phyloP scores from a whole-genome alignment of 2,797 vertebrate species.

The Chelidonichthys spinosus region DNA sequence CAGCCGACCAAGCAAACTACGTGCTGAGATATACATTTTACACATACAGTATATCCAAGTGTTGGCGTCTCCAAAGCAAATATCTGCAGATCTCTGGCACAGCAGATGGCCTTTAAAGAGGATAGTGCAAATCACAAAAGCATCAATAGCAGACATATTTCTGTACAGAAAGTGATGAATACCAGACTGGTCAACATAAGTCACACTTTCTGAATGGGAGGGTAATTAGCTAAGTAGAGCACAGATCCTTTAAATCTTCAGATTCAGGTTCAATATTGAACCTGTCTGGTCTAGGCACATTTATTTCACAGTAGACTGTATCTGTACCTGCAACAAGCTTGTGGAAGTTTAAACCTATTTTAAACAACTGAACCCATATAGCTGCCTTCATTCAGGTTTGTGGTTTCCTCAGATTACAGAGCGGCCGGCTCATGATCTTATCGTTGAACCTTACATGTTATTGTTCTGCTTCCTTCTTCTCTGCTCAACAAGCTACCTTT shows the following conservation, averaged over 20 bases:
- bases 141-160: too few species aligned
- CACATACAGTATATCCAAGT: neutral
- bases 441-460: constrained; percentile 18
- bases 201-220: constrained; percentile 1
- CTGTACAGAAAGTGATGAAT: too few species aligned
- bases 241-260: constrained; percentile 5
- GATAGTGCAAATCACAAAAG: too few species aligned
- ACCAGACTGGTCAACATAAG: neutral
- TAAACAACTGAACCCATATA: neutral
- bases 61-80: neutral
- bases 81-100: constrained; percentile 10
- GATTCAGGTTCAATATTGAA: neutral
- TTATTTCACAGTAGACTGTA: neutral
- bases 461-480: constrained; percentile 36
- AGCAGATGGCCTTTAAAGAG: neutral
- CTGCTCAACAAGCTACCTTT: constrained; percentile 58
- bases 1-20: constrained; percentile 16
- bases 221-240: constrained; percentile 2
- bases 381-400: constrained; percentile 17
- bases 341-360: neutral
- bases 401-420: constrained; percentile 31
- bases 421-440: constrained; percentile 17
- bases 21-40: constrained; percentile 30
- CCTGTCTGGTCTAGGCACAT: neutral
- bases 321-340: neutral